These are phyloP conservation scores for Drosophila prolongata DNA, from an alignment of 2,888 invertebrate genomes.

Conservation along the genomic window DNA sequence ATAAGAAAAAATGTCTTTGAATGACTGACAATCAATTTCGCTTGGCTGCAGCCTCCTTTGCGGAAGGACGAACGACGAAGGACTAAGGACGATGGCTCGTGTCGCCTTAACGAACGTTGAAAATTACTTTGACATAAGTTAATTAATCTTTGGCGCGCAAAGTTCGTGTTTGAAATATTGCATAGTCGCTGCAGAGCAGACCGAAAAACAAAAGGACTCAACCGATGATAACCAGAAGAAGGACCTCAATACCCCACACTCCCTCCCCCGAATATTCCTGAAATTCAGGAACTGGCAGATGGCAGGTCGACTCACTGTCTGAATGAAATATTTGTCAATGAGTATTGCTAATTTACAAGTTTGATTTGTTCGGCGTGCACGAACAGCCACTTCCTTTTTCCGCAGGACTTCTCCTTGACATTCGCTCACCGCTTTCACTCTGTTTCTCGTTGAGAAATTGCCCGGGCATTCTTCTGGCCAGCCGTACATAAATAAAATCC, in stretches of 20 bases:
- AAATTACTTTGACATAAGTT: slow-evolving; percentile 84
- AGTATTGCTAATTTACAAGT: slow-evolving; percentile 82
- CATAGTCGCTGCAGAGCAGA: slow-evolving; percentile 44
- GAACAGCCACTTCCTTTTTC: slow-evolving; percentile 24
- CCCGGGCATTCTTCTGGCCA: slow-evolving; percentile 71
- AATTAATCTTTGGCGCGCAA: slow-evolving; percentile 84
- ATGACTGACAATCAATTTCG: slow-evolving; percentile 83
- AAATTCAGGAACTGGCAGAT: slow-evolving; percentile 16
- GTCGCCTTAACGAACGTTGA: slow-evolving; percentile 82
- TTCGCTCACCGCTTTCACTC: slow-evolving; percentile 13
- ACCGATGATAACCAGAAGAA: slow-evolving; percentile 22
- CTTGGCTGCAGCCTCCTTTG: slow-evolving; percentile 44
- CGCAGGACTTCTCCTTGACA: slow-evolving; percentile 14
- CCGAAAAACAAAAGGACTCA: slow-evolving; percentile 36
- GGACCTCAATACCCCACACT: not conserved
- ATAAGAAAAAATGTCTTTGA: slow-evolving; percentile 83
- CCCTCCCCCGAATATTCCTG: no score
- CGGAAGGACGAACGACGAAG: not conserved
- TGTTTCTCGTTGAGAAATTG: slow-evolving; percentile 57
- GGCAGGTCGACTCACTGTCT: slow-evolving; percentile 24
- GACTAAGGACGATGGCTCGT: slow-evolving; percentile 48
- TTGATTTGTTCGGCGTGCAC: slow-evolving; percentile 69
- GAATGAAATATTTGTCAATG: slow-evolving; percentile 81
- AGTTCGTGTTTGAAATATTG: slow-evolving; percentile 81
- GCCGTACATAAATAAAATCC: slow-evolving; percentile 73